Percentiles rank a stretch among this genome's conserved stretches.
Evolutionary conservation across 2,888 invertebrate species (phyloP).

Genomic region (Hanleya hanleyi): DNA sequence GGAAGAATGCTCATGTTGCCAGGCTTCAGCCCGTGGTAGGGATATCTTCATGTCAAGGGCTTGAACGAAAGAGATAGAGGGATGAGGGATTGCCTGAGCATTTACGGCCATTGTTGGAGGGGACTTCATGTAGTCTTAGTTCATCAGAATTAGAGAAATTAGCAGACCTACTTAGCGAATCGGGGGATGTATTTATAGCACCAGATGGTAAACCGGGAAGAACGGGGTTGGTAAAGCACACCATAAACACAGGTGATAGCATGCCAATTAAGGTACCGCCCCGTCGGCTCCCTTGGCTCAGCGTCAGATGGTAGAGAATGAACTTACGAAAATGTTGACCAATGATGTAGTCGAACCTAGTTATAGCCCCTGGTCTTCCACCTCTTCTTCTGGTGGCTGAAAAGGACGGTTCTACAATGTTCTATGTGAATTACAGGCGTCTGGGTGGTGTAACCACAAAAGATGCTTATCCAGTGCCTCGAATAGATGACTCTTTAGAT

Average conservation of each 20-base stretch:
- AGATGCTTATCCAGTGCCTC: no score
- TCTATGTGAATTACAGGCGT: slow-evolving; percentile 31
- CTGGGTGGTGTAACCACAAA: slow-evolving; percentile 35
- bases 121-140: not conserved
- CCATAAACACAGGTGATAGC: not conserved
- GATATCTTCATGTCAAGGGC: not conserved
- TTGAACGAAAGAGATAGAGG: not conserved
- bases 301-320: not conserved
- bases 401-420: slow-evolving; percentile 21
- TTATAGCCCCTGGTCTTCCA: slow-evolving; percentile 17
- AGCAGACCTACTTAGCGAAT: not conserved
- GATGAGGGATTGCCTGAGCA: not conserved
- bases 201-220: not conserved
- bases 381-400: slow-evolving; percentile 28
- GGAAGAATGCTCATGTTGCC: slow-evolving; percentile 14
- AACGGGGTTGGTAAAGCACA: not conserved
- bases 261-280: not conserved
- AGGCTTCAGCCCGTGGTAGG: slow-evolving; percentile 3
- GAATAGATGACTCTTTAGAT: no score
- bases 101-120: not conserved
- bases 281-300: not conserved
- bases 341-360: slow-evolving; percentile 26
- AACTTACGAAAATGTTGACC: slow-evolving; percentile 20
- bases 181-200: not conserved
- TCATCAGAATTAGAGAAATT: not conserved